Evolutionary conservation across 1,140 invertebrate species (phyloP), one percentile per base, ranked within the genome.

Genomic region (Micrasema minimum): DNA sequence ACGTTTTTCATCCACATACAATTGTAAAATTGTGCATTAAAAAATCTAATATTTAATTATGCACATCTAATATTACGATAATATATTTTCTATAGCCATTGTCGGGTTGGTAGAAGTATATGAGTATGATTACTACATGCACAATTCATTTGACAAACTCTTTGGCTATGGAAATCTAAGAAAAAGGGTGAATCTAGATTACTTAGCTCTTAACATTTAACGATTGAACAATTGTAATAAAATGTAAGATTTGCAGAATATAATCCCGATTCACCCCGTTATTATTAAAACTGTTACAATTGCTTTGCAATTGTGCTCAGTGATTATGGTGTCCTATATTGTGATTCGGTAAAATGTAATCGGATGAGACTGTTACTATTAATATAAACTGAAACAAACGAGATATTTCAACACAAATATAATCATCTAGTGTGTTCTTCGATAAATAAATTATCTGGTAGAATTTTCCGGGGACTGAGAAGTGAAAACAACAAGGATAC

Each of bases 271-370:
- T 64, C 59, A 64, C 59, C 23, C n/a, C 1, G 18, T 22, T 41
- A 64, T 46, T 22, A 59, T 59, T 43, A 38, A n/a, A n/a, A 46
- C 7, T 31, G 38, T 31, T 46, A 64, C 26, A 41, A 22, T 64
- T 64, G 59, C 59, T 64, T 37, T 55, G 16, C 51, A 35, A 55
- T 31, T 55, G 51, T 55, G 51, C 51, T 55, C 12, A 31, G 51
- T 55, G 51, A 55, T 31, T 16, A 55, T 20, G 20, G 14, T 55
- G 26, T 55, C 26, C n/a, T 55, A 55, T 14, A 35, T 55, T 55
- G 26, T 55, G 51, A 12, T 31, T 55, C n/a, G 12, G 23, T 26
- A 31, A 55, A 55, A 18, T 48, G 14, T 18, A 20, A 18, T 48
- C 46, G 18, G 46, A 55, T 37, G 51, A 55, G 51, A 55, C 51